These are phyloP conservation scores for Anser brachyrhynchus DNA, from an alignment of 2,113 vertebrate species.

Conservation along the genomic window DNA sequence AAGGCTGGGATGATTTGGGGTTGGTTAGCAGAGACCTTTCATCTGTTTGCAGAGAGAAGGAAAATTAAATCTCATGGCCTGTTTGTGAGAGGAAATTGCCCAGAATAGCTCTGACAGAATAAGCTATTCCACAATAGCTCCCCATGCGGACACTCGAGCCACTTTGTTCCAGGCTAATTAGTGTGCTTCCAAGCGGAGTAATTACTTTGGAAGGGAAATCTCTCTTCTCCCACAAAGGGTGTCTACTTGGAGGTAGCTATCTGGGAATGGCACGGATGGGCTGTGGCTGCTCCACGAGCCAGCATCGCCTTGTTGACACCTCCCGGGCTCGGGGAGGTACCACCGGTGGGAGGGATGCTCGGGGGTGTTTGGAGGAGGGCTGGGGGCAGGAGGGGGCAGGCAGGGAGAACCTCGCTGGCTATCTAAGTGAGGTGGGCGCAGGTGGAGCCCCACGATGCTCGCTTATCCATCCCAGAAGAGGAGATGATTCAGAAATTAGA, in stretches of 20 bases:
- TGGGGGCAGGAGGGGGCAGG: neutral
- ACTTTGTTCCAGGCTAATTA: slow-evolving; percentile 69
- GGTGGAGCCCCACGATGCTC: neutral
- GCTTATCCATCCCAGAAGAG: neutral
- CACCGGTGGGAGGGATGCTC: neutral
- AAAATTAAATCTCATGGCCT: slow-evolving; percentile 63
- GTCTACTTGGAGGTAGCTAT: neutral
- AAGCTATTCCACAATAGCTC: slow-evolving; percentile 65
- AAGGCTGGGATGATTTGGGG: neutral
- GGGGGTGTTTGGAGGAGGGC: neutral
- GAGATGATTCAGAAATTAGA: neutral
- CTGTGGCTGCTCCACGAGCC: rapidly evolving
- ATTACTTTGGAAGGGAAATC: slow-evolving; percentile 58
- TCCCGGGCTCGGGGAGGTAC: neutral
- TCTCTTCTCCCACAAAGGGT: slow-evolving; percentile 29
- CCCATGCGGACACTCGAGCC: slow-evolving; percentile 36
- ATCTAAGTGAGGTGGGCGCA: neutral
- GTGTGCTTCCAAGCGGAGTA: slow-evolving; percentile 61
- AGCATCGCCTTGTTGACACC: rapidly evolving
- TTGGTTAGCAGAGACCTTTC: slow-evolving; percentile 21
- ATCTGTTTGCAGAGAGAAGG: slow-evolving; percentile 30
- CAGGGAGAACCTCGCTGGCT: neutral
- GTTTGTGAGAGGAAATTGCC: slow-evolving; percentile 63
- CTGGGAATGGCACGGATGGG: neutral
- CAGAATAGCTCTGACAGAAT: slow-evolving; percentile 64